Evolutionary conservation across 2,797 vertebrate genomes (phyloP), one percentile per base, ranked within the genome.

Genomic region (Alfaro cultratus): DNA sequence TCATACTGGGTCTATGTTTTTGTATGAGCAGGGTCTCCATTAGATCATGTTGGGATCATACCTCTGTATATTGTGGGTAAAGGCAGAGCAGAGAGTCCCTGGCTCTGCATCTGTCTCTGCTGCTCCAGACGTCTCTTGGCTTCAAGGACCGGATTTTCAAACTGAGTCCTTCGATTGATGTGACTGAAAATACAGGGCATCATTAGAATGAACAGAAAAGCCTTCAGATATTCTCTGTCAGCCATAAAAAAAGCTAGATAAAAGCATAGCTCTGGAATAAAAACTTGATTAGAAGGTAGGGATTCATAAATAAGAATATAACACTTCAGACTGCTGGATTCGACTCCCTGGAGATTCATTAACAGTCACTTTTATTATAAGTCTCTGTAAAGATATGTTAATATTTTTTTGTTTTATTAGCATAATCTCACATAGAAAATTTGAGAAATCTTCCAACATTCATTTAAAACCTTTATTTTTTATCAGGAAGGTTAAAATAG

Each of bases 91-190:
- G 98, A 97, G 90, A 99, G 96, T 93, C 99, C 98, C 92, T 98
- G 96, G 93, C 97, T 97, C 95, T 99, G 98, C 95, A 99, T 98
- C 97, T 98, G 98, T 81, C 95, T 94, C 96, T 98, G 97, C 89
- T 98, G 98, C 91, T 99, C 98, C 95, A 98, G 95, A 94, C 98
- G 97, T 88, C 98, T 96, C 96, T 99, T 99, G 88, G 99, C 99
- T 96, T 99, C 98, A 92, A 99, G 95, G 91, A 99, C 99, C 18
- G 99, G 99, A 92, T 99, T 99, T 96, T 99, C 99, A 96, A 99
- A 99, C 96, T 99, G 99, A 83, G 99, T 99, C 96, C 98, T 97
- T 96, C 98, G 97, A 91, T 99, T 99, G 95, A 99, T 98, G 96
- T 99, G 99, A 96, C 99, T 99, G 89, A 92, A 95, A 86, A 86